Percentiles rank a stretch among this genome's conserved stretches.
phyloP scores from a whole-genome alignment of 2,888 invertebrate genomes.

The Theristus sp. region DNA sequence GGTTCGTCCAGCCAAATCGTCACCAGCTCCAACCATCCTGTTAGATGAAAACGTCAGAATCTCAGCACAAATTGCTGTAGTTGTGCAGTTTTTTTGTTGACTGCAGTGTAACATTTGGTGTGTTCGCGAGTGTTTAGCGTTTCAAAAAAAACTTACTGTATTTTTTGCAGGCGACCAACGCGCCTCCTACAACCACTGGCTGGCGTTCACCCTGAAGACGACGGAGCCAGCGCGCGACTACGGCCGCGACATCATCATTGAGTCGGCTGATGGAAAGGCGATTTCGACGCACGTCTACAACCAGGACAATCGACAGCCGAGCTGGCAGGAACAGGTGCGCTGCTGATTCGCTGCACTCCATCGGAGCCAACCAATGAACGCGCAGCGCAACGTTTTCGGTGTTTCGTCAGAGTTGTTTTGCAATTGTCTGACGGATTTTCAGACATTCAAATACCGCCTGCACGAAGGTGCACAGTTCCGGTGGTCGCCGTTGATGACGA shows the following conservation, averaged over 20 bases:
- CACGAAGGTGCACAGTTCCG: constrained; percentile 49
- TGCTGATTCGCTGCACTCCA: too few relatives aligned
- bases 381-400: too few relatives aligned
- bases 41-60: too few relatives aligned
- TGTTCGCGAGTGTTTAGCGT: too few relatives aligned
- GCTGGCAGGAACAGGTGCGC: constrained; percentile 40
- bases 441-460: constrained; percentile 61
- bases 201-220: constrained; percentile 61
- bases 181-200: constrained; percentile 76
- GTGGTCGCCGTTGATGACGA: constrained; percentile 41
- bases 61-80: too few relatives aligned
- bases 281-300: constrained; percentile 77
- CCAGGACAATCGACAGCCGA: constrained; percentile 64
- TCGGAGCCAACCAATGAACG: too few relatives aligned
- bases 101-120: too few relatives aligned
- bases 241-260: constrained; percentile 60
- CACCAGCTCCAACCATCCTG: too few relatives aligned
- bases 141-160: too few relatives aligned
- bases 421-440: not conserved
- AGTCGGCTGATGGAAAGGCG: constrained; percentile 53
- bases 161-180: constrained; percentile 60
- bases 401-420: not conserved
- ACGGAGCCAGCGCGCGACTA: not conserved
- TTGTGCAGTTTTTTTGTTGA: too few relatives aligned
- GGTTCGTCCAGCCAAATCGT: too few relatives aligned